phyloP scores from a whole-genome alignment of 1,140 invertebrate species.

The Habropoda laboriosa region DNA sequence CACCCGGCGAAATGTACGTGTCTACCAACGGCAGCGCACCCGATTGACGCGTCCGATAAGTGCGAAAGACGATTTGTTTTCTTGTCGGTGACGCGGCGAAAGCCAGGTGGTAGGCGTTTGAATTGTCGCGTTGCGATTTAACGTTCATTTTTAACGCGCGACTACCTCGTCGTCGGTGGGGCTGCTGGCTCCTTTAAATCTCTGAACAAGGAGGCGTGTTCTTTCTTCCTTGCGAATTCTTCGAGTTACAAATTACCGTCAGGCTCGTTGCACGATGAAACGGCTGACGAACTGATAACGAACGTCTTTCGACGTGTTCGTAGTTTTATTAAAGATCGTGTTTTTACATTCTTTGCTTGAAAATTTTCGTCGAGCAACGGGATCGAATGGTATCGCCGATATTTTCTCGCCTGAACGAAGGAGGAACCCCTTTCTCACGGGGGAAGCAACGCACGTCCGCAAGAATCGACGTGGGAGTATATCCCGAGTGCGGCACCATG shows the following conservation, averaged over 20 bases:
- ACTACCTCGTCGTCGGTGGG: no score
- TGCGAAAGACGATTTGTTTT: slow-evolving; percentile 55
- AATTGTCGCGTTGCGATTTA: slow-evolving; percentile 10
- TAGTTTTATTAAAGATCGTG: no score
- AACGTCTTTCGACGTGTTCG: no score
- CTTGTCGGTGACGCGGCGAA: slow-evolving; percentile 43
- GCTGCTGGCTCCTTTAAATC: neutral
- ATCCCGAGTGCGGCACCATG: neutral
- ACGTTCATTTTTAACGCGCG: neutral
- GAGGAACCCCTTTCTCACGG: slow-evolving; percentile 34
- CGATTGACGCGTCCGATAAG: slow-evolving; percentile 58
- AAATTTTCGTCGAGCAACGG: neutral
- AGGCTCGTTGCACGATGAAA: no score
- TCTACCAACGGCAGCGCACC: slow-evolving; percentile 36
- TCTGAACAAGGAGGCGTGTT: neutral
- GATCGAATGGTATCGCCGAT: neutral
- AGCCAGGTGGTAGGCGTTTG: slow-evolving; percentile 37
- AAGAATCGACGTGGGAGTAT: slow-evolving; percentile 41
- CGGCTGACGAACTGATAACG: no score
- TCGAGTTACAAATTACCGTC: no score
- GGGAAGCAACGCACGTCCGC: slow-evolving; percentile 7
- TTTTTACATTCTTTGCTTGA: no score
- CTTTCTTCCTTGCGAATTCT: neutral
- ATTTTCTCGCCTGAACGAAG: neutral
- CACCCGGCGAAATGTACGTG: slow-evolving; percentile 56